Conservation (phyloP, 2,113 vertebrate genomes). For the Argyrosomus japonicus region DNA sequence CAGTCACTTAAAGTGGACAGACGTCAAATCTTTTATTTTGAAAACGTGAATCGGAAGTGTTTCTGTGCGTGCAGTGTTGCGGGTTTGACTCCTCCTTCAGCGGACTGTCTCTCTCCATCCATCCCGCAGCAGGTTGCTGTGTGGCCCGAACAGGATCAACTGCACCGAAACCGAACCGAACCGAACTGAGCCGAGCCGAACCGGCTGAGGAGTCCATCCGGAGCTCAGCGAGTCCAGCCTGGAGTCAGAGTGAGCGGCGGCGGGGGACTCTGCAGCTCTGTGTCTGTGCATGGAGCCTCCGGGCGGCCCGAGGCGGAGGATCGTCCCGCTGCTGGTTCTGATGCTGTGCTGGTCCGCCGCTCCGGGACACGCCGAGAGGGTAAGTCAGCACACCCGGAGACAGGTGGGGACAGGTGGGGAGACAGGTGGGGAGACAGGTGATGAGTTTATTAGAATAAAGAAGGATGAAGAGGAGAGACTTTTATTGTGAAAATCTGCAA, state of each 20-base stretch:
- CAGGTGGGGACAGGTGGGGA: too few relatives aligned
- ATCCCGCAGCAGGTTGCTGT: conserved; percentile 29
- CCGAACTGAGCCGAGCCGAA: neutral
- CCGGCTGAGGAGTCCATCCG: neutral
- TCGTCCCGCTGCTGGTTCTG: conserved; percentile 36
- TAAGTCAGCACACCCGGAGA: conserved; percentile 33
- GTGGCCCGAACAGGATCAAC: neutral
- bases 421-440: too few relatives aligned
- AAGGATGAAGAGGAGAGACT: neutral
- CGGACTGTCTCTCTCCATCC: conserved; percentile 1
- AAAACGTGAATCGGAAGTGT: neutral
- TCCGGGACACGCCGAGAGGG: conserved; percentile 41
- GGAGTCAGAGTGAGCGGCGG: neutral
- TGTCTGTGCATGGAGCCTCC: conserved; percentile 41
- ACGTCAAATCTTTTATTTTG: conserved; percentile 43
- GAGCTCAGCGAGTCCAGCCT: neutral
- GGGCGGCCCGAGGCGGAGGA: neutral
- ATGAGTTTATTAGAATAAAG: too few relatives aligned
- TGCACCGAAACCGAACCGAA: conserved; percentile 15
- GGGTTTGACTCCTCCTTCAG: neutral
- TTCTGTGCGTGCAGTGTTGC: neutral
- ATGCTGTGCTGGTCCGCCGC: conserved; percentile 20
- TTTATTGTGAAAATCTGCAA: neutral
- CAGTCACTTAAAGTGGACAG: too few relatives aligned
- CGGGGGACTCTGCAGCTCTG: neutral